Evolutionary conservation across 2,888 invertebrate genomes (phyloP).

Genomic region (Cloeon dipterum): DNA sequence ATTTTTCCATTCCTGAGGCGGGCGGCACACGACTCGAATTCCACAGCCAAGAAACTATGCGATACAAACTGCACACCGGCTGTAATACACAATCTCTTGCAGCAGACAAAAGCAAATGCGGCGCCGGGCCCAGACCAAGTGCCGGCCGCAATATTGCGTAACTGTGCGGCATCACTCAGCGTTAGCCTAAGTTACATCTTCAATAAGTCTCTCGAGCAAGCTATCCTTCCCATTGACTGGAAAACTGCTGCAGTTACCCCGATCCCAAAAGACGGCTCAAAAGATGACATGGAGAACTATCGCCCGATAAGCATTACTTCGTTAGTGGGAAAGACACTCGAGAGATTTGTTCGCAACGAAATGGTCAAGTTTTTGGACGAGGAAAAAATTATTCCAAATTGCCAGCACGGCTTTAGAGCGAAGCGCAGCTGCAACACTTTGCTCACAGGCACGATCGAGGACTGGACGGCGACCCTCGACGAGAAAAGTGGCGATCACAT

Average conservation of each 20-base stretch:
- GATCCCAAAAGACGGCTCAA: conserved; percentile 2
- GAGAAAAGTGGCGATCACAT: background rate
- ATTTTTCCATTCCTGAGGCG: too few relatives aligned
- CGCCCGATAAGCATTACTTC: conserved; percentile 3
- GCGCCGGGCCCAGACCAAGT: background rate
- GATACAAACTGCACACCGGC: background rate
- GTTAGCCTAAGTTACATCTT: background rate
- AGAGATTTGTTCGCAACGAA: too few relatives aligned
- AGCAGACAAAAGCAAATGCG: too few relatives aligned
- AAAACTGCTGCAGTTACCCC: conserved; percentile 2
- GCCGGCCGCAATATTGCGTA: background rate
- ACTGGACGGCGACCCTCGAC: background rate
- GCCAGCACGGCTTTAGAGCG: background rate
- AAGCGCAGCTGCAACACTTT: background rate
- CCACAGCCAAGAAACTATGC: background rate
- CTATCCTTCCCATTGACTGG: conserved; percentile 2
- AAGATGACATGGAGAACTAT: conserved; percentile 1
- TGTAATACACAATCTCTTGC: background rate
- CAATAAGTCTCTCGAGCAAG: conserved; percentile 1
- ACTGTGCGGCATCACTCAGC: background rate
- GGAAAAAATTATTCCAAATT: background rate
- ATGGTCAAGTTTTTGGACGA: too few relatives aligned
- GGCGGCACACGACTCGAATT: too few relatives aligned
- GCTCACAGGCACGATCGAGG: background rate
- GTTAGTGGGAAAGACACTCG: too few relatives aligned